These are phyloP conservation scores for Therioaphis trifolii DNA, from an alignment of 2,888 invertebrate genomes.

Conservation along the genomic window DNA sequence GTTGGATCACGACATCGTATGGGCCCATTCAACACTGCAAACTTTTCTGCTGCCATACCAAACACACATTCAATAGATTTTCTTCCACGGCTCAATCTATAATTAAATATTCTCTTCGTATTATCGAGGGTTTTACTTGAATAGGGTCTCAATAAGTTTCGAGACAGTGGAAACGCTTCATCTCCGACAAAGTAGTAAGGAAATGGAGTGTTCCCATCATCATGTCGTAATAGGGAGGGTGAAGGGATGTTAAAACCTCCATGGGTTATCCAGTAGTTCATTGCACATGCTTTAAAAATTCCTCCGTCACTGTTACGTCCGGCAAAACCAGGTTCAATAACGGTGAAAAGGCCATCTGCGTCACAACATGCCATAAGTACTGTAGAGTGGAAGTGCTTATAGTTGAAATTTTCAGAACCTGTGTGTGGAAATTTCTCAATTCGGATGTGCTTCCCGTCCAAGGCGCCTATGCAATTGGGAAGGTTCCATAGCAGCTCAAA, in stretches of 20 bases:
- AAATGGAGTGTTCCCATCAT: conserved; percentile 24
- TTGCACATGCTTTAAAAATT: conserved; percentile 66
- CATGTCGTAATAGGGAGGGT: conserved; percentile 22
- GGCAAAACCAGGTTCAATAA: no score
- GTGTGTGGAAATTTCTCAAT: no score
- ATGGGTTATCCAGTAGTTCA: conserved; percentile 63
- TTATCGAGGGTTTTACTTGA: conserved; percentile 65
- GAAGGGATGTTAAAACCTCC: conserved; percentile 12
- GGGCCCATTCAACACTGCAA: conserved; percentile 64
- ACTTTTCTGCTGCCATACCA: conserved; percentile 65
- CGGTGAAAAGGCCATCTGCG: no score
- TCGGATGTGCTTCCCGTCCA: no score
- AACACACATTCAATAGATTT: conserved; percentile 64
- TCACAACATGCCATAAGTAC: no score
- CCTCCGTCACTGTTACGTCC: conserved; percentile 67
- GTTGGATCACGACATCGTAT: conserved; percentile 64
- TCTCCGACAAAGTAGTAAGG: conserved; percentile 65
- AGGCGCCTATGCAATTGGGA: no score
- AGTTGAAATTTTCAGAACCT: no score
- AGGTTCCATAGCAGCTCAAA: no score
- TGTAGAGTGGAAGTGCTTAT: no score
- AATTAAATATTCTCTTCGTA: conserved; percentile 65
- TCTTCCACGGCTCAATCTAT: conserved; percentile 65
- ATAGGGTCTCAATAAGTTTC: conserved; percentile 66
- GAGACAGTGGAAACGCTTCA: conserved; percentile 65